Evolutionary conservation across 2,113 vertebrate species (phyloP).

Genomic region (Bubo blakistoni): DNA sequence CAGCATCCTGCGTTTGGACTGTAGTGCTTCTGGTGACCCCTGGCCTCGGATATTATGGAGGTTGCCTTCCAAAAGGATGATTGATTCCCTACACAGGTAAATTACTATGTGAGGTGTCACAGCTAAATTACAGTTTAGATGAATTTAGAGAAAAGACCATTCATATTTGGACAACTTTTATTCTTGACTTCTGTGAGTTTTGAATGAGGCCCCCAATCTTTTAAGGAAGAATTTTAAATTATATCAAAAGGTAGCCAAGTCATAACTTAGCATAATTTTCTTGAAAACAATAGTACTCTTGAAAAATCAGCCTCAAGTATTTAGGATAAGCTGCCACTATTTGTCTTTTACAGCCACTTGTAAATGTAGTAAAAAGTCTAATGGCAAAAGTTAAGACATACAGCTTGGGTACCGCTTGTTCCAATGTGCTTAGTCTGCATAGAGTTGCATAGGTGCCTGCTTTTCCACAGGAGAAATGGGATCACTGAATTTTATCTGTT

Average conservation of each 20-base stretch:
- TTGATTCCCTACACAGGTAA: constrained; percentile 88
- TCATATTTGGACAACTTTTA: background rate
- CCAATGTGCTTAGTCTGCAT: background rate
- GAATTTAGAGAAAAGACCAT: background rate
- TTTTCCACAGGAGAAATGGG: background rate
- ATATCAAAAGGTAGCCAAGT: background rate
- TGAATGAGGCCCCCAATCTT: background rate
- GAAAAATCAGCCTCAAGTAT: background rate
- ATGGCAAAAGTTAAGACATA: background rate
- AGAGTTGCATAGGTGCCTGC: background rate
- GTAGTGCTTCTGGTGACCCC: constrained; percentile 85
- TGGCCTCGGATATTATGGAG: constrained; percentile 88
- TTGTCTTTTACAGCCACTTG: background rate
- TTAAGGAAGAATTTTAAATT: background rate
- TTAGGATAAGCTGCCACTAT: background rate
- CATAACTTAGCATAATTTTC: background rate
- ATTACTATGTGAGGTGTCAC: background rate
- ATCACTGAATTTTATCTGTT: background rate
- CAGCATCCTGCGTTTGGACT: constrained; percentile 78
- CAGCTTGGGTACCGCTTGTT: background rate
- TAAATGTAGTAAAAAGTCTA: background rate
- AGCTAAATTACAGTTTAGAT: background rate
- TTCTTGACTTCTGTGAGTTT: background rate
- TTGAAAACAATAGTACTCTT: background rate
- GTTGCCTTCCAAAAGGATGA: constrained; percentile 85